These are phyloP conservation scores for Ciconia stormi DNA, from an alignment of 2,113 vertebrate species.

Conservation along the genomic window DNA sequence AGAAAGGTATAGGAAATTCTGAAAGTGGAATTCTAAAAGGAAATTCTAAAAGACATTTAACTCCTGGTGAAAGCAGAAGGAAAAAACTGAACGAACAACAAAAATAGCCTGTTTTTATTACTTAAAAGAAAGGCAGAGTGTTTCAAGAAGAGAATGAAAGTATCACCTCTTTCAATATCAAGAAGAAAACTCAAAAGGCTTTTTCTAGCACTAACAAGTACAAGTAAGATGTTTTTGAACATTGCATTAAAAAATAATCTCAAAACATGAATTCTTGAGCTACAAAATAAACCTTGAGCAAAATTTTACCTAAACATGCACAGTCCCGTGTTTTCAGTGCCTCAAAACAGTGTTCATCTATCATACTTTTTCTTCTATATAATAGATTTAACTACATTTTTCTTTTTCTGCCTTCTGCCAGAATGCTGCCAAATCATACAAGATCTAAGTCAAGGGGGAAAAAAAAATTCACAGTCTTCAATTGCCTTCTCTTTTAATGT, in stretches of 20 bases:
- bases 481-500: neutral
- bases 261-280: neutral
- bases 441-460: fast-evolving
- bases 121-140: neutral
- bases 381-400: neutral
- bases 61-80: neutral
- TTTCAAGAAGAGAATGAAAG: neutral
- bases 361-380: neutral
- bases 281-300: neutral
- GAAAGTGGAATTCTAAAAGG: neutral
- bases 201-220: neutral
- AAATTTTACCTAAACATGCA: neutral
- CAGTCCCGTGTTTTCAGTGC: neutral
- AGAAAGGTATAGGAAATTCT: neutral
- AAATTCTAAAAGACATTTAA: neutral
- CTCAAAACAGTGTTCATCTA: neutral
- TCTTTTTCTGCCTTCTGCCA: neutral
- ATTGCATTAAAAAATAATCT: neutral
- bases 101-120: neutral
- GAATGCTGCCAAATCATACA: neutral
- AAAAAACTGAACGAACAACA: neutral
- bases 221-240: neutral
- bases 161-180: neutral
- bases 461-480: neutral
- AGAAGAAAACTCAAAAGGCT: neutral